Evolutionary conservation across 2,888 invertebrate genomes (phyloP), one percentile per base, ranked within the genome.

Genomic region (Scaptodrosophila latifasciaeformis): DNA sequence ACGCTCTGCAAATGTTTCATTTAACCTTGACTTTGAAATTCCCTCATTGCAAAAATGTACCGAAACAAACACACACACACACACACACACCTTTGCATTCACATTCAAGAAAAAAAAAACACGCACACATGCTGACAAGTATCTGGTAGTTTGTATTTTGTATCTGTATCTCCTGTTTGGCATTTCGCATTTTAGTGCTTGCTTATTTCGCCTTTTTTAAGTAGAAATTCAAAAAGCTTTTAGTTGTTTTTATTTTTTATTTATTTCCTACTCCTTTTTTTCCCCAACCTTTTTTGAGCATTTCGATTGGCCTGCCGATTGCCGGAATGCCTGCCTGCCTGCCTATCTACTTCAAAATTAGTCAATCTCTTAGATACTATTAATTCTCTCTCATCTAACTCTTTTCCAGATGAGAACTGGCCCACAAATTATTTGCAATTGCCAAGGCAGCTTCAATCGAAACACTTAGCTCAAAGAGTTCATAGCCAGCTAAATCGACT

Each of bases 1-100:
- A 66, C 46, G 62, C 68, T 69, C 52, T 58, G 51, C 47, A 31
- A 80, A 80, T 74, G 68, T 67, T 75, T 69, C 59, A 48, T 49
- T 74, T 82, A 80, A 78, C 82, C 82, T 82, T 82, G 82, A 82
- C 82, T 83, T 77, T 78, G 76, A 83, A 82, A 78, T 71, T 68
- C 75, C 68, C 76, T 71, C 58, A 76, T 79, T 72, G 72, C 79
- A 68, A 50, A 61, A 42, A 58, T 62, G 57, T 44, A 51, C 30
- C 17, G 39, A 31, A 19, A 52, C 27, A 54, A 12, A 30, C 17
- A 29, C 1, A 49, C 2, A 40, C n/a, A 37, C 12, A 43, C 31
- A 50, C 27, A 48, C 13, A 37, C 37, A 15, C 37, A 37, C 18
- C 6, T 24, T 5, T 24, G 24, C 9, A 13, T 17, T 6, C 37